These are phyloP conservation scores for Margaritifera margaritifera DNA, from an alignment of 2,888 invertebrate genomes.

Conservation along the genomic window DNA sequence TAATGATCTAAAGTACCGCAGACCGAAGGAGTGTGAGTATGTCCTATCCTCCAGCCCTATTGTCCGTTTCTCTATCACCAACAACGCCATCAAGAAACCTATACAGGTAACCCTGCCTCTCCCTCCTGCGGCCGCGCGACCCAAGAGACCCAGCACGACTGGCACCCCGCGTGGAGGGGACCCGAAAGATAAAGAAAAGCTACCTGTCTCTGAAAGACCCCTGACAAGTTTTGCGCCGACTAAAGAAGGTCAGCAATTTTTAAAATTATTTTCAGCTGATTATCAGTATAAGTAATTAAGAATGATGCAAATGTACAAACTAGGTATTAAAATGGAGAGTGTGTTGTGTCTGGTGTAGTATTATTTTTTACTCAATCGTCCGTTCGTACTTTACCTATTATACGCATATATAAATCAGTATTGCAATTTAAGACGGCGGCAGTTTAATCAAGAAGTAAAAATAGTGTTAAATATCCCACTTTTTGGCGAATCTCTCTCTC, in stretches of 20 bases:
- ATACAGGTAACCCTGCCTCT: conserved; percentile 58
- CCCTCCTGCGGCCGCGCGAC: conserved; percentile 49
- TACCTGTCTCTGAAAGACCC: conserved; percentile 38
- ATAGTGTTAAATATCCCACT: no score
- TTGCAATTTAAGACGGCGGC: no score
- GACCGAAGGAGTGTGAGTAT: conserved; percentile 42
- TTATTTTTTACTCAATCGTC: no score
- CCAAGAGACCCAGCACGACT: conserved; percentile 56
- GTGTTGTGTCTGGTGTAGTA: no score
- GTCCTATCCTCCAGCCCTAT: conserved; percentile 59
- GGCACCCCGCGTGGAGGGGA: conserved; percentile 12
- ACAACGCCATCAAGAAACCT: conserved; percentile 48
- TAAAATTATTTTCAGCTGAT: no score
- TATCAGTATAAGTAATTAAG: no score
- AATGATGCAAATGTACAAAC: no score
- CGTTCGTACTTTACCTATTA: no score
- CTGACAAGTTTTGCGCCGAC: conserved; percentile 12
- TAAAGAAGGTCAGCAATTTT: conserved; percentile 20
- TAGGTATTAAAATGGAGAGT: no score
- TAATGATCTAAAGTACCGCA: conserved; percentile 50
- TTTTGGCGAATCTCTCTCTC: no score
- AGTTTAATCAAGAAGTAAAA: no score
- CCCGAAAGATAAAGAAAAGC: conserved; percentile 14
- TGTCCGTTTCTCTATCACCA: conserved; percentile 38
- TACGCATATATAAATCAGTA: no score